These are phyloP conservation scores for Lophius americanus DNA, from an alignment of 2,797 vertebrate genomes.

Conservation along the genomic window DNA sequence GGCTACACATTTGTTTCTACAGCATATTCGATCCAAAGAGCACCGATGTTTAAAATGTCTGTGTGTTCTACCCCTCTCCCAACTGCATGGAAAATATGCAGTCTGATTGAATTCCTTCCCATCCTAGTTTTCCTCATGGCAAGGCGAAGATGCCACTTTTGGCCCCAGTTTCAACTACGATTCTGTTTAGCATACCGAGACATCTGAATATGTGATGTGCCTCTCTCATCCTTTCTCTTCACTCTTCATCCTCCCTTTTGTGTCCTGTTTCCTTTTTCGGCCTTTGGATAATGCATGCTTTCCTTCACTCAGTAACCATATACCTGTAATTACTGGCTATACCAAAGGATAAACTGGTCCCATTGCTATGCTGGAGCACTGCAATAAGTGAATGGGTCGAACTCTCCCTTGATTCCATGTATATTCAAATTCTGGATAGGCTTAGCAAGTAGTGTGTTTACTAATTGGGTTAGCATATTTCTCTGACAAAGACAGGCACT, in stretches of 20 bases:
- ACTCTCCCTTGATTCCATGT: constrained; percentile 23
- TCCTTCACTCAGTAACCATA: constrained; percentile 4
- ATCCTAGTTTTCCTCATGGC: constrained; percentile 38
- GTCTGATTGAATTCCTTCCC: constrained; percentile 45
- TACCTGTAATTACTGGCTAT: constrained; percentile 28
- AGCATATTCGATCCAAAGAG: constrained; percentile 36
- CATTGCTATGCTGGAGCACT: constrained; percentile 3
- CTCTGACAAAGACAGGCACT: constrained; percentile 23
- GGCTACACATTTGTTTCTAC: constrained; percentile 40
- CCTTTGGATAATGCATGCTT: constrained; percentile 32
- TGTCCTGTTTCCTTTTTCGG: constrained; percentile 30
- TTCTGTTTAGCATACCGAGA: constrained; percentile 41
- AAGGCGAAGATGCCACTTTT: constrained; percentile 39
- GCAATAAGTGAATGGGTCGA: constrained; percentile 22
- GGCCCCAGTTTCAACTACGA: constrained; percentile 36
- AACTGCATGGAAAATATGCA: constrained; percentile 54
- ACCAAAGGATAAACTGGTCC: constrained; percentile 16
- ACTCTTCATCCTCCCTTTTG: constrained; percentile 7
- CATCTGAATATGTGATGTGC: constrained; percentile 26
- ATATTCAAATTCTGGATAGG: constrained; percentile 35
- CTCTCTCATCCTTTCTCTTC: constrained; percentile 17
- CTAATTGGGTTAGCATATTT: constrained; percentile 49
- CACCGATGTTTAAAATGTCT: constrained; percentile 37
- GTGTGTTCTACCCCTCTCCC: constrained; percentile 40
- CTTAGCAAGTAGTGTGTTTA: constrained; percentile 42